These are phyloP conservation scores for Nezara viridula DNA, from an alignment of 2,888 invertebrate genomes.

Conservation along the genomic window DNA sequence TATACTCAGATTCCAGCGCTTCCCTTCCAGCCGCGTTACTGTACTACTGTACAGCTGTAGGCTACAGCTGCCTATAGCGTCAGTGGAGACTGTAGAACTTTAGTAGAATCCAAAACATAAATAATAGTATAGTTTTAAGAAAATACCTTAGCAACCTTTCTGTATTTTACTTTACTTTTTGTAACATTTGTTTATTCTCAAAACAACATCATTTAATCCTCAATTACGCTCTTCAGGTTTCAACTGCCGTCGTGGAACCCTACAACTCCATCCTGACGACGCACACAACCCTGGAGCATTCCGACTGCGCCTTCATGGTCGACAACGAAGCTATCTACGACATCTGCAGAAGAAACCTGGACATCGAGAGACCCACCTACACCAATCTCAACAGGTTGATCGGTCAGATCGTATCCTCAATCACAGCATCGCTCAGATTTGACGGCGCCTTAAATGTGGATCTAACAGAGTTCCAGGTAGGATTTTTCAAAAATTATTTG, in stretches of 20 bases:
- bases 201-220: neutral
- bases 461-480: conserved; percentile 88
- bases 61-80: too few relatives aligned
- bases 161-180: too few relatives aligned
- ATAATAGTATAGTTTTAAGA: too few relatives aligned
- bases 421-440: conserved; percentile 92
- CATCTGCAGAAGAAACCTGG: conserved; percentile 93
- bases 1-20: too few relatives aligned
- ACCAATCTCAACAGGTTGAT: conserved; percentile 96
- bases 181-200: neutral
- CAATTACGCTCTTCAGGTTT: conserved; percentile 64
- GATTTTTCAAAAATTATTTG: too few relatives aligned
- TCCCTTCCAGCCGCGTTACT: too few relatives aligned
- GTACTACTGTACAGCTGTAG: too few relatives aligned
- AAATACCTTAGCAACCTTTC: too few relatives aligned
- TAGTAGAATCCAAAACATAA: too few relatives aligned
- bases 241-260: conserved; percentile 71
- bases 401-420: conserved; percentile 93
- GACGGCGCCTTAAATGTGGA: conserved; percentile 94
- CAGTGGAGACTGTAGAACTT: too few relatives aligned
- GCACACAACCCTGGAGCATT: conserved; percentile 75
- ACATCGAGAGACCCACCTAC: conserved; percentile 95
- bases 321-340: conserved; percentile 78
- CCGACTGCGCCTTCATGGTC: conserved; percentile 77
- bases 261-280: conserved; percentile 76